Evolutionary conservation across 2,888 invertebrate species (phyloP), one percentile per base, ranked within the genome.

Genomic region (Diplazon laetatorius): DNA sequence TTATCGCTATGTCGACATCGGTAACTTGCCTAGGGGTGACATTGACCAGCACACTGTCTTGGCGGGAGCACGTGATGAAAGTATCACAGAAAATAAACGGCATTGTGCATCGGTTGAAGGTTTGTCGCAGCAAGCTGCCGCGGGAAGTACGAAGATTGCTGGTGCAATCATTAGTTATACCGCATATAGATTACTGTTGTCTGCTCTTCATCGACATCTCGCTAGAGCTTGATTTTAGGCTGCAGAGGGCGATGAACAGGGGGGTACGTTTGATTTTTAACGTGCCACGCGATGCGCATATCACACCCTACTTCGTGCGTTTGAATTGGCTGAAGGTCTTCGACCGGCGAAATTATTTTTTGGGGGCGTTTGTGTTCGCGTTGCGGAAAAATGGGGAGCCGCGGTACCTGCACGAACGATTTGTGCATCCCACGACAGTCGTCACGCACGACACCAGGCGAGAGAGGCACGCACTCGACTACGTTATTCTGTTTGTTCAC

Each of bases 161-260:
- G 12, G 52, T 25, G 12, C 1, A n/a, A 6, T 52, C 52, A 12
- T 12, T 52, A 2, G 0, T 52, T 2, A 12, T 52, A 3, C 52
- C 52, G n/a, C 25, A 52, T n/a, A 10, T 52, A 3, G 52, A 52
- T 25, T 52, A 52, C 12, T 52, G 52, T 20, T 25, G 52, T 18
- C 52, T 52, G 1, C 25, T 52, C 4, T n/a, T 52, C 2, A 52
- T 25, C 12, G 25, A 52, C 25, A 25, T 52, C 12, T 25, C 52
- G 1, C 4, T 25, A 1, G 48, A 20, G 5, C 20, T 18, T 14
- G 48, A 48, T 8, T 8, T 16, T 8, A 5, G 14, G 4, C 18
- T 48, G 4, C 48, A 48, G 20, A 16, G 20, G 20, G 48, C 30
- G 30, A 5, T 30, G 30, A 30, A 30, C 6, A 30, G 30, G 30